phyloP scores from a whole-genome alignment of 2,113 vertebrate genomes.

The Nanger granti region DNA sequence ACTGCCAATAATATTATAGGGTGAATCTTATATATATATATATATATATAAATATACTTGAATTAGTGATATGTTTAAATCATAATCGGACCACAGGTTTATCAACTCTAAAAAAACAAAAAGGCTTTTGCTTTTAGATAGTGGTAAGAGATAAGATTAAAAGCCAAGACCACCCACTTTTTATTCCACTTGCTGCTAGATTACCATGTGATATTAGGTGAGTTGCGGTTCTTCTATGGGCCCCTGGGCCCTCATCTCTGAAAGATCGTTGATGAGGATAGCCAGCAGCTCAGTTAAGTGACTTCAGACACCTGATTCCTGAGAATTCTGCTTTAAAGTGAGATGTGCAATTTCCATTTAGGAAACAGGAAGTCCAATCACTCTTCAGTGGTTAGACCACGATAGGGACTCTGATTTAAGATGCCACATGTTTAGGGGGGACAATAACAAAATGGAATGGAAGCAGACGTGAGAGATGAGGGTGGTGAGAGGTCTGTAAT shows the following conservation, averaged over 20 bases:
- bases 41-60: too few species aligned
- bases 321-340: background rate
- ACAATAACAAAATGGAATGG: background rate
- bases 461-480: background rate
- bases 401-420: background rate
- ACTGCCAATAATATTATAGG: background rate
- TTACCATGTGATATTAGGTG: too few species aligned
- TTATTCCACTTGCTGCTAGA: background rate
- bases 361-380: accelerated
- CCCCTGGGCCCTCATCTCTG: background rate
- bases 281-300: background rate
- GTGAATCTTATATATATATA: background rate
- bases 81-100: background rate
- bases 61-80: background rate
- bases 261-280: background rate
- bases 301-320: background rate
- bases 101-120: background rate
- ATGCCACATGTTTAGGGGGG: background rate
- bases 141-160: background rate
- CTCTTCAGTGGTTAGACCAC: accelerated
- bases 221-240: background rate
- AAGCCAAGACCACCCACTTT: background rate
- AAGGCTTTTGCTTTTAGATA: background rate
- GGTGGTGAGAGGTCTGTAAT: background rate
- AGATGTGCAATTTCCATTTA: too few species aligned